phyloP scores from a whole-genome alignment of 2,113 vertebrate genomes.

The Aldabrachelys gigantea region DNA sequence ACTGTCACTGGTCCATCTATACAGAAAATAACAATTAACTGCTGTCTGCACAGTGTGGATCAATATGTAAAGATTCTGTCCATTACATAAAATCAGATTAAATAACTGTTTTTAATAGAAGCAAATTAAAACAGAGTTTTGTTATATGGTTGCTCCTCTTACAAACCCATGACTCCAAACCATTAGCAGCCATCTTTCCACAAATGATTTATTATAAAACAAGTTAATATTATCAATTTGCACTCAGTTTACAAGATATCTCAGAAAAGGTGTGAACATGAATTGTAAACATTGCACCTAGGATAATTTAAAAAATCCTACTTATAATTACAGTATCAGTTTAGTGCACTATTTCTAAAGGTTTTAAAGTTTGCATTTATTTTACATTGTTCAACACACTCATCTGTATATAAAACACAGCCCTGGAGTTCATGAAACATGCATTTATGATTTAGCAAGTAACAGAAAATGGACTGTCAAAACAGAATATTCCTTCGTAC shows the following conservation, averaged over 20 bases:
- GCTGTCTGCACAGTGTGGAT: not conserved
- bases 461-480: not conserved
- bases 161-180: not conserved
- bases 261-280: not conserved
- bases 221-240: not conserved
- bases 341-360: not conserved
- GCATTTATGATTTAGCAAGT: not conserved
- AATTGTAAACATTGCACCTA: not conserved
- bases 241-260: not conserved
- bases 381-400: not conserved
- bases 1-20: not conserved
- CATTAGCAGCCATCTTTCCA: not conserved
- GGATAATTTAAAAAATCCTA: not conserved
- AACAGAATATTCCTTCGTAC: constrained; percentile 3
- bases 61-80: not conserved
- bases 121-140: not conserved
- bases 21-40: not conserved
- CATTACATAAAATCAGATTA: not conserved
- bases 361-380: not conserved
- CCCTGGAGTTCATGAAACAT: not conserved
- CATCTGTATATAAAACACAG: not conserved
- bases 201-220: not conserved
- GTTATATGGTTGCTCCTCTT: not conserved
- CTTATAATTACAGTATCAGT: not conserved
- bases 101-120: not conserved